phyloP scores from a whole-genome alignment of 2,888 invertebrate species.

The Lucinisca nassula region DNA sequence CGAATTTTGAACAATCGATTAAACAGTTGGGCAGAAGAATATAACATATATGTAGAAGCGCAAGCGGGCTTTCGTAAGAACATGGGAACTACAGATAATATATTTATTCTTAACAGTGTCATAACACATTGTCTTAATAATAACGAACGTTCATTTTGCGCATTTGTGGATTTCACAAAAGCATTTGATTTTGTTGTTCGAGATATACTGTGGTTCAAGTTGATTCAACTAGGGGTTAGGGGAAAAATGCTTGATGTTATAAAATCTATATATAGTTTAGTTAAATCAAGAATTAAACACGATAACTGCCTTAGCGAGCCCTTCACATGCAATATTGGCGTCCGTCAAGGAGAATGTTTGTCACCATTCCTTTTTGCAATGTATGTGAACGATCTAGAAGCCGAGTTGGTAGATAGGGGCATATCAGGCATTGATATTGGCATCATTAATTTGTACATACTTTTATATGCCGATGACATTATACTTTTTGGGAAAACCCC shows the following conservation, averaged over 20 bases:
- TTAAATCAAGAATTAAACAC: conserved; percentile 18
- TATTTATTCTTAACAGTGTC: conserved; percentile 25
- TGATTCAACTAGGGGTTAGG: conserved; percentile 13
- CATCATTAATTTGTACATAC: not conserved
- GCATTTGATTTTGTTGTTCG: conserved; percentile 36
- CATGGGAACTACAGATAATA: conserved; percentile 28
- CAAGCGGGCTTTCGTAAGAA: conserved; percentile 32
- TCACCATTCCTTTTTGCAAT: conserved; percentile 29
- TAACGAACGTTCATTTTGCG: conserved; percentile 11
- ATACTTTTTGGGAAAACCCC: no score
- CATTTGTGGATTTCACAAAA: conserved; percentile 33
- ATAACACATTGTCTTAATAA: conserved; percentile 1
- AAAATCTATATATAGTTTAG: conserved; percentile 27
- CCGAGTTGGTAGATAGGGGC: not conserved
- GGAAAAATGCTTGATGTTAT: conserved; percentile 33
- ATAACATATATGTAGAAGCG: conserved; percentile 2
- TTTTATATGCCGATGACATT: no score
- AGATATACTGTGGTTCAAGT: conserved; percentile 27
- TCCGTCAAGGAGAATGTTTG: conserved; percentile 39
- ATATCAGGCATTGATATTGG: not conserved
- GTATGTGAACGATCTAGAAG: conserved; percentile 22
- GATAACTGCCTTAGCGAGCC: not conserved
- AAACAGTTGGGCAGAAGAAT: not conserved
- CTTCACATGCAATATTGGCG: conserved; percentile 26
- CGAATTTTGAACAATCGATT: conserved; percentile 10